Evolutionary conservation across 2,113 vertebrate genomes (phyloP).

Genomic region (Lagopus leucura): DNA sequence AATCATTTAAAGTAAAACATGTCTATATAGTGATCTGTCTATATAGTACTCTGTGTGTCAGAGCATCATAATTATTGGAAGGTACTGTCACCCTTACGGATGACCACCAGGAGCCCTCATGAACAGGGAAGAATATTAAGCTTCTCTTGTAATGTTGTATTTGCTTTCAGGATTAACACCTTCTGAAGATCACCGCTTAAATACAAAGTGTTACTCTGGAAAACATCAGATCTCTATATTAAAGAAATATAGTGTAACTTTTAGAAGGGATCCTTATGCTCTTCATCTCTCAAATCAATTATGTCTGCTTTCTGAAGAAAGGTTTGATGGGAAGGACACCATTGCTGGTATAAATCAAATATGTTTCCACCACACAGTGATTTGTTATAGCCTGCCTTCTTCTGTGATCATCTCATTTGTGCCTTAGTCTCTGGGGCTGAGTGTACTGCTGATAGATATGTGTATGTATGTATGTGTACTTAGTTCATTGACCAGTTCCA

Average conservation of each 20-base stretch:
- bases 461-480: not conserved
- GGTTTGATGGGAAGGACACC: not conserved
- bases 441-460: not conserved
- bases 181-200: not conserved
- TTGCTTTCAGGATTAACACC: not conserved
- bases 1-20: not conserved
- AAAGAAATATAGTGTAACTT: not conserved
- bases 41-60: not conserved
- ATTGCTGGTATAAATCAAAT: constrained; percentile 4
- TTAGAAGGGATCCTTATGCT: not conserved
- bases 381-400: constrained; percentile 1
- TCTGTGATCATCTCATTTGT: not conserved
- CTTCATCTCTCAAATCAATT: not conserved
- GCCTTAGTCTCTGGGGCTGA: not conserved
- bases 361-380: not conserved
- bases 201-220: not conserved
- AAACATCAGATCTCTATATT: not conserved
- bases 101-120: not conserved
- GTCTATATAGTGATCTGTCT: not conserved
- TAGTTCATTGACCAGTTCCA: not conserved
- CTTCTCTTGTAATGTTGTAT: not conserved
- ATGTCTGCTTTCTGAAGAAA: not conserved
- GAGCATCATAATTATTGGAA: accelerated
- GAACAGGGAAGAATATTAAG: not conserved
- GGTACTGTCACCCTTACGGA: not conserved